Conservation (phyloP, 2,888 invertebrate genomes). For the Scaptodrosophila latifasciaeformis region DNA sequence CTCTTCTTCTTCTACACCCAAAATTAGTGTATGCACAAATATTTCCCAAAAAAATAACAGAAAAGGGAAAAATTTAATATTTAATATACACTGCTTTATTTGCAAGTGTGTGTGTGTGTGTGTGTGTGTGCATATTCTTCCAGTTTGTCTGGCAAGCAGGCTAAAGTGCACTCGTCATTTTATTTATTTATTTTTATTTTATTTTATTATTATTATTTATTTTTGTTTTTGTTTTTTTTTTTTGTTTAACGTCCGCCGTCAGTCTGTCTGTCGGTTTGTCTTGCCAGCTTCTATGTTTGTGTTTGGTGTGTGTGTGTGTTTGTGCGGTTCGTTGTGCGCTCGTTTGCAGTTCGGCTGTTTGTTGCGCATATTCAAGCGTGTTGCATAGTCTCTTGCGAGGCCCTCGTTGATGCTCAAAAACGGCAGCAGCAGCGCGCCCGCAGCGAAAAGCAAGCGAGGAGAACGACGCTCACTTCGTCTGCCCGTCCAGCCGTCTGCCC, state of each 20-base stretch:
- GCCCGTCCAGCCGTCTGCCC: neutral
- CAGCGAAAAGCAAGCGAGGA: constrained; percentile 46
- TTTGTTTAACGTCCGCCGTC: neutral
- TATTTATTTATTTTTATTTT: no score
- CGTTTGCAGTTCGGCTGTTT: constrained; percentile 60
- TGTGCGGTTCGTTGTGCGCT: constrained; percentile 46
- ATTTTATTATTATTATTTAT: neutral
- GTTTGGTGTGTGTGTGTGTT: constrained; percentile 46
- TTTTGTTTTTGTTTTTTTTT: neutral
- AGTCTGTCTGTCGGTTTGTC: no score
- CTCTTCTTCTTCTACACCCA: no score
- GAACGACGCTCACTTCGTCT: neutral
- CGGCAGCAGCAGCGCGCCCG: constrained; percentile 38
- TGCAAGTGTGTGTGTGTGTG: neutral
- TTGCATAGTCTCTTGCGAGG: constrained; percentile 72
- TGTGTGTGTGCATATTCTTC: no score
- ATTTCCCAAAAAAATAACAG: no score
- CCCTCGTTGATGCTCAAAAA: constrained; percentile 65
- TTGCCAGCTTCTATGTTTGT: no score
- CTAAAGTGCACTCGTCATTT: no score
- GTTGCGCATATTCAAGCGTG: constrained; percentile 69
- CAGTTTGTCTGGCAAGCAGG: no score
- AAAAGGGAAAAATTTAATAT: no score
- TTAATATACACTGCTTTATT: no score
- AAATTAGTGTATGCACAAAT: no score